Conservation (phyloP, 1,140 invertebrate genomes). For the Heliconius himera region DNA sequence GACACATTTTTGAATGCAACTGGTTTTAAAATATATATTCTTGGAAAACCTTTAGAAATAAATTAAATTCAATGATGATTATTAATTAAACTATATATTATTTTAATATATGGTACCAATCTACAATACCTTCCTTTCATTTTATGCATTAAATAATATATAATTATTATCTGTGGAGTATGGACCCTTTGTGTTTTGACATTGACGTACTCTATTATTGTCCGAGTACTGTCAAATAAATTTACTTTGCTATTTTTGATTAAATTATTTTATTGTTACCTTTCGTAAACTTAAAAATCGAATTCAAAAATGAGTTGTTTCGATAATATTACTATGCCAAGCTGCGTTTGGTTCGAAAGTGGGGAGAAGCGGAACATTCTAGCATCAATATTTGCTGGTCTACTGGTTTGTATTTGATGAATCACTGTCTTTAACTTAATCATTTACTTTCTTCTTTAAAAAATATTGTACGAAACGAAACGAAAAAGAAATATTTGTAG, state of each 20-base stretch:
- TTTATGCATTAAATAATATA: neutral
- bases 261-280: neutral
- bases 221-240: constrained; percentile 23
- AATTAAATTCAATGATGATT: too few species aligned
- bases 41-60: too few species aligned
- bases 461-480: neutral
- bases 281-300: neutral
- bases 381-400: constrained; percentile 91
- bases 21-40: too few species aligned
- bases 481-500: neutral
- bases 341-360: constrained; percentile 77
- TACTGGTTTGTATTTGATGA: constrained; percentile 86
- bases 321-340: constrained; percentile 73
- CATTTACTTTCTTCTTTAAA: neutral
- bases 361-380: constrained; percentile 87
- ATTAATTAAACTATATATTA: too few species aligned
- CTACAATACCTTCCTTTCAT: neutral
- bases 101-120: too few species aligned
- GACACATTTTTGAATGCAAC: too few species aligned
- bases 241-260: constrained; percentile 16
- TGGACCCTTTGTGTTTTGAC: neutral
- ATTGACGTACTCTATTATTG: constrained; percentile 22
- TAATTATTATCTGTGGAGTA: neutral
- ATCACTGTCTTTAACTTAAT: constrained; percentile 47
- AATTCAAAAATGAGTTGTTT: constrained; percentile 72